Evolutionary conservation across 2,888 invertebrate species (phyloP).

Genomic region (Brachylomia viminalis): DNA sequence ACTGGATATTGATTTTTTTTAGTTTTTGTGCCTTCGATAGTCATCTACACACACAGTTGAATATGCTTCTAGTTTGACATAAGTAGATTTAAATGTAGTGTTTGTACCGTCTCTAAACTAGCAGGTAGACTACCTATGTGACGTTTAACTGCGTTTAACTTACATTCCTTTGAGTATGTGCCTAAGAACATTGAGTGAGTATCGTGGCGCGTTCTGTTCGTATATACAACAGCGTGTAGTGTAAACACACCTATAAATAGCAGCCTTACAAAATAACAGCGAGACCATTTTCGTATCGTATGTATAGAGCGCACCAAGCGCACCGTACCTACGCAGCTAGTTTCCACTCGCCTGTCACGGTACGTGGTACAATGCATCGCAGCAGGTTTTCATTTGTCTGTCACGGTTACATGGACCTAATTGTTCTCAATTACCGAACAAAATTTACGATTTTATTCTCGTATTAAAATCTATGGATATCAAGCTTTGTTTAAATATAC

Average conservation of each 20-base stretch:
- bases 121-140: conserved; percentile 7
- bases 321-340: conserved; percentile 47
- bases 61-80: conserved; percentile 26
- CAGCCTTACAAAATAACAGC: conserved; percentile 74
- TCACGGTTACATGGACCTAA: conserved; percentile 42
- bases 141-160: conserved; percentile 33
- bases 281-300: conserved; percentile 69
- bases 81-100: conserved; percentile 2
- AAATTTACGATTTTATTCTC: conserved; percentile 17
- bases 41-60: background rate
- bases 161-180: conserved; percentile 38
- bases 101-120: conserved; percentile 6
- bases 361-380: conserved; percentile 48
- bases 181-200: conserved; percentile 63
- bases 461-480: background rate
- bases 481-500: background rate
- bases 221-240: conserved; percentile 70
- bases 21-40: conserved; percentile 14
- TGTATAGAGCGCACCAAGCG: conserved; percentile 40
- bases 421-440: conserved; percentile 45
- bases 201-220: conserved; percentile 65
- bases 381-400: conserved; percentile 50
- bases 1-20: conserved; percentile 37
- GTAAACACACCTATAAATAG: conserved; percentile 81
- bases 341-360: conserved; percentile 51